Conservation (phyloP, 2,888 invertebrate genomes). For the Drosophila affinis region DNA sequence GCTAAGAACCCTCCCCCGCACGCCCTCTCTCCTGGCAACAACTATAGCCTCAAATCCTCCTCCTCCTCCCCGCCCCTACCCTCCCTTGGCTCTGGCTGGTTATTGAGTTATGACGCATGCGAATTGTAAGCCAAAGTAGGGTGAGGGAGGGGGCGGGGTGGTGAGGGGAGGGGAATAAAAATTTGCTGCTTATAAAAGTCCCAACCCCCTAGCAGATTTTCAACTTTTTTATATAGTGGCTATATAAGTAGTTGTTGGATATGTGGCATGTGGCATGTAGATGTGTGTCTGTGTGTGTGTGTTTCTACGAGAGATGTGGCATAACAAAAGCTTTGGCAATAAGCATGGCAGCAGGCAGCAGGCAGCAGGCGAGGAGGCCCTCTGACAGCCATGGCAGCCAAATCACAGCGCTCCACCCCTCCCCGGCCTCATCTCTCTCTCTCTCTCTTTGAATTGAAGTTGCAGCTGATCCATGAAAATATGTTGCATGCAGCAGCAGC, state of each 20-base stretch:
- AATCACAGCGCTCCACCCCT: conserved; percentile 35
- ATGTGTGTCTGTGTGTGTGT: conserved; percentile 28
- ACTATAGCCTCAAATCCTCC: not conserved
- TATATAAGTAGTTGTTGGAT: conserved; percentile 29
- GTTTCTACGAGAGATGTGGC: conserved; percentile 41
- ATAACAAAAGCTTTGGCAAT: conserved; percentile 70
- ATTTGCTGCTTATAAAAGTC: conserved; percentile 74
- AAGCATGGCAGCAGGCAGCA: conserved; percentile 47
- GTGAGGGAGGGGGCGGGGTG: conserved; percentile 8
- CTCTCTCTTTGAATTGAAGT: conserved; percentile 67
- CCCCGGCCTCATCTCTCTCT: conserved; percentile 13
- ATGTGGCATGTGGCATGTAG: conserved; percentile 2
- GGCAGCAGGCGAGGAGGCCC: conserved; percentile 25
- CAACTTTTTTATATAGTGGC: conserved; percentile 38
- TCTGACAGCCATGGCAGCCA: conserved; percentile 39
- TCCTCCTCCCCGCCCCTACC: conserved; percentile 6
- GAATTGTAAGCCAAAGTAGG: conserved; percentile 62
- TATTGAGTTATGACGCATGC: conserved; percentile 79
- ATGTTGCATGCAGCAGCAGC: conserved; percentile 59
- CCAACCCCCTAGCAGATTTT: conserved; percentile 10
- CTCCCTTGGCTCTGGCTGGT: conserved; percentile 45
- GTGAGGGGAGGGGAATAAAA: conserved; percentile 55
- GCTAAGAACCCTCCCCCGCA: conserved; percentile 14
- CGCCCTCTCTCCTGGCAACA: conserved; percentile 1
- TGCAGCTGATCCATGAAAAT: conserved; percentile 80